Conservation (phyloP, 2,113 vertebrate genomes). For the Paradoxurus hermaphroditus region DNA sequence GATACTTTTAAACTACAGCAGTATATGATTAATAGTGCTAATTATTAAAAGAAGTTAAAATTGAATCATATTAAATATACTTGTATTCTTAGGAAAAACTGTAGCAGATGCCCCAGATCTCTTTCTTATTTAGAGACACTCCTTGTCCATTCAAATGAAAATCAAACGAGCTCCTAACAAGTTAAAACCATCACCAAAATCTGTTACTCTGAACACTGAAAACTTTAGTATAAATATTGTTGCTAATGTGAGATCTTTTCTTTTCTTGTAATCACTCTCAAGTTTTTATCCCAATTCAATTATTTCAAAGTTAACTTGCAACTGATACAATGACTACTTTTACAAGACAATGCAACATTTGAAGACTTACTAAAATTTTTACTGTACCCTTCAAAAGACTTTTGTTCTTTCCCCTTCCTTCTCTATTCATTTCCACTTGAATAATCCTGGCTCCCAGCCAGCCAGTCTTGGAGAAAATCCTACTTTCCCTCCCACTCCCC, state of each 20-base stretch:
- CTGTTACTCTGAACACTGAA: constrained; percentile 24
- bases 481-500: not conserved
- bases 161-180: not conserved
- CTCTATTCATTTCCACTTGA: constrained; percentile 44
- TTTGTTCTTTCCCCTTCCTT: not conserved
- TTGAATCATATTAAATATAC: not conserved
- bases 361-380: constrained; percentile 40
- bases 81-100: not conserved
- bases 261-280: constrained; percentile 41
- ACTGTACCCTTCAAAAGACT: constrained; percentile 18
- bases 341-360: constrained; percentile 36
- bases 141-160: not conserved
- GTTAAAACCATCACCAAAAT: constrained; percentile 11
- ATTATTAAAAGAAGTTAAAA: not conserved
- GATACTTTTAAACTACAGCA: not conserved
- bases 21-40: not conserved
- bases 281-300: constrained; percentile 8
- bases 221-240: constrained; percentile 16
- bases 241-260: constrained; percentile 17
- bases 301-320: constrained; percentile 36
- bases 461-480: not conserved
- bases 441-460: constrained; percentile 43
- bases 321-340: constrained; percentile 18
- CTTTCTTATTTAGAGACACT: not conserved
- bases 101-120: not conserved